Evolutionary conservation across 2,888 invertebrate species (phyloP), one percentile per base, ranked within the genome.

Genomic region (Eilema caniola): DNA sequence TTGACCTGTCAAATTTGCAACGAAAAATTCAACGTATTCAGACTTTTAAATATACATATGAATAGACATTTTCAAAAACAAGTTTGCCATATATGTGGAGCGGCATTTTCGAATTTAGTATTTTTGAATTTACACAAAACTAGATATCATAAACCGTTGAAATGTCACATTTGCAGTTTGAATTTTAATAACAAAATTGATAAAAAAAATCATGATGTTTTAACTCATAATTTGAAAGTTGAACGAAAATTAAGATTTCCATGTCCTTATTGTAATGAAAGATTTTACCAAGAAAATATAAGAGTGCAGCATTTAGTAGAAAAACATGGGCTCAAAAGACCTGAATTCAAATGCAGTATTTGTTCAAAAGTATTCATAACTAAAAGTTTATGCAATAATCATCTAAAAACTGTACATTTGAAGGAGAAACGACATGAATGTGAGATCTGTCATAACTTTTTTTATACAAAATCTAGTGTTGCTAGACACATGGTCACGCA

Each of bases 31-130:
- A 71, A 74, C 0, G 73, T 86, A 12, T 95, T 95, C 60, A 81
- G 93, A 8, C 70, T 89, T 0, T 74, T 95, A 3, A 94, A 94
- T 56, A 91, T 95, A 2, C 95, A 95, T 68, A 90, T 94, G 85
- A 94, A 95, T 56, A 91, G 83, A 62, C 94, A 95, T 85, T 95
- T 79, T 70, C 91, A 92, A 67, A 94, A 92, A 20, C 91, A 93
- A 70, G 90, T 94, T 0, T 95, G 95, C 31, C 89, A 94, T 72
- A 85, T 92, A 0, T 95, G 95, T 60, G 95, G 95, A 0, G 88
- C 91, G 0, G 93, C 91, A 0, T 95, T 94, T 70, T 89, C 94
- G 0, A 94, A 90, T 83, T 81, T 92, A 60, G 90, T 92, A 0
- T 93, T 93, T 74, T 73, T 93, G 23, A 95, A 92, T 78, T 76